Percentiles rank a stretch among this genome's conserved stretches.
phyloP scores from a whole-genome alignment of 2,888 invertebrate genomes.

The Trachelus troglodyta region DNA sequence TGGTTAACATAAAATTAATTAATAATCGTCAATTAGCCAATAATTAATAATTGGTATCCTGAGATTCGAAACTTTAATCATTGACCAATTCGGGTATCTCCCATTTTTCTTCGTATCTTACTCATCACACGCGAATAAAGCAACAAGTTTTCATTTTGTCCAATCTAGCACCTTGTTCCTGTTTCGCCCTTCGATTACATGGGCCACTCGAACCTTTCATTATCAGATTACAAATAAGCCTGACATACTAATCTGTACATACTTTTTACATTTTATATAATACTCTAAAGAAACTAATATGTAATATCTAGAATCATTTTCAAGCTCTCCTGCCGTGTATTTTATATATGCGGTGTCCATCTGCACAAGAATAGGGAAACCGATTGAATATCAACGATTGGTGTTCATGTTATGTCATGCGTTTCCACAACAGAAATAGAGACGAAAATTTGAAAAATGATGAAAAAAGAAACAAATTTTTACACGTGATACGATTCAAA shows the following conservation, averaged over 20 bases:
- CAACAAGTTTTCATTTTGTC: neutral
- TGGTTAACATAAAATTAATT: neutral
- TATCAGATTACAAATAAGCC: conserved; percentile 22
- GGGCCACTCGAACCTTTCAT: conserved; percentile 12
- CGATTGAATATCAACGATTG: neutral
- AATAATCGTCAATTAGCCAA: neutral
- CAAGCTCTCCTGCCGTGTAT: neutral
- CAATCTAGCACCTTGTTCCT: neutral
- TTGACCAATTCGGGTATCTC: conserved; percentile 27
- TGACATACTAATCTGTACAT: conserved; percentile 38
- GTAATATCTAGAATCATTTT: neutral
- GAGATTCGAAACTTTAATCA: conserved; percentile 36
- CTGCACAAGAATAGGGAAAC: neutral
- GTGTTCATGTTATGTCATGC: neutral
- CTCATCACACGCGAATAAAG: neutral
- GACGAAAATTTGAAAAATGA: neutral
- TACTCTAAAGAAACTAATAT: conserved; percentile 6
- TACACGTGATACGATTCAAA: neutral
- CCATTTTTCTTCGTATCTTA: neutral
- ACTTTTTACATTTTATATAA: conserved; percentile 8
- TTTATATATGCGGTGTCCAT: neutral
- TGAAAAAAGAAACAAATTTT: neutral
- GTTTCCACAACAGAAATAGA: neutral
- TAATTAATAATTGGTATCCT: conserved; percentile 32
- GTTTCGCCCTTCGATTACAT: neutral